Percentiles rank a stretch among this genome's conserved stretches.
Evolutionary conservation across 2,888 invertebrate species (phyloP).

Genomic region (Hyposoter dolosus): DNA sequence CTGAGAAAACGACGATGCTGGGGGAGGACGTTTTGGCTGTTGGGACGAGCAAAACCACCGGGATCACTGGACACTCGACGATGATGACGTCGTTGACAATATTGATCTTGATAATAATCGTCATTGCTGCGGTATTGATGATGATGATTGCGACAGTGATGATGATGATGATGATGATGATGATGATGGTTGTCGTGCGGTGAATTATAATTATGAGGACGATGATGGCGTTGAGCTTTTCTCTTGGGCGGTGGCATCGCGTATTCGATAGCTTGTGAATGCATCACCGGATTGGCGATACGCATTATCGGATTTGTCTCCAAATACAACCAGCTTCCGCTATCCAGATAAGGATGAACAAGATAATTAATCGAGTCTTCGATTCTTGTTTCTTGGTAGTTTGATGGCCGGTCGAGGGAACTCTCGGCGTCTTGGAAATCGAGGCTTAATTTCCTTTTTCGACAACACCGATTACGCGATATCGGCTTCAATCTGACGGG

Average conservation of each 20-base stretch:
- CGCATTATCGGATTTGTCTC: constrained; percentile 75
- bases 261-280: constrained; percentile 71
- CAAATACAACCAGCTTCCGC: constrained; percentile 80
- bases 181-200: constrained; percentile 48
- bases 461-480: constrained; percentile 66
- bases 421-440: constrained; percentile 58
- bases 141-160: constrained; percentile 65
- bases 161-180: constrained; percentile 58
- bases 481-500: constrained; percentile 68
- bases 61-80: constrained; percentile 79
- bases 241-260: constrained; percentile 74
- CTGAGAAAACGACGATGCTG: constrained; percentile 77
- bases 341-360: constrained; percentile 78
- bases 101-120: constrained; percentile 52
- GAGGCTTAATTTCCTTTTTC: constrained; percentile 70
- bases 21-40: constrained; percentile 53
- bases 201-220: constrained; percentile 70
- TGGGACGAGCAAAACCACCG: constrained; percentile 71
- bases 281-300: constrained; percentile 68
- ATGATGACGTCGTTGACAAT: constrained; percentile 70
- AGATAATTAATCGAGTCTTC: constrained; percentile 67
- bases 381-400: constrained; percentile 35
- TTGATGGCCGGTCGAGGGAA: constrained; percentile 51
- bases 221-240: constrained; percentile 70
- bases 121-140: constrained; percentile 55